These are phyloP conservation scores for Porphyrio hochstetteri DNA, from an alignment of 2,113 vertebrate species.

Conservation along the genomic window DNA sequence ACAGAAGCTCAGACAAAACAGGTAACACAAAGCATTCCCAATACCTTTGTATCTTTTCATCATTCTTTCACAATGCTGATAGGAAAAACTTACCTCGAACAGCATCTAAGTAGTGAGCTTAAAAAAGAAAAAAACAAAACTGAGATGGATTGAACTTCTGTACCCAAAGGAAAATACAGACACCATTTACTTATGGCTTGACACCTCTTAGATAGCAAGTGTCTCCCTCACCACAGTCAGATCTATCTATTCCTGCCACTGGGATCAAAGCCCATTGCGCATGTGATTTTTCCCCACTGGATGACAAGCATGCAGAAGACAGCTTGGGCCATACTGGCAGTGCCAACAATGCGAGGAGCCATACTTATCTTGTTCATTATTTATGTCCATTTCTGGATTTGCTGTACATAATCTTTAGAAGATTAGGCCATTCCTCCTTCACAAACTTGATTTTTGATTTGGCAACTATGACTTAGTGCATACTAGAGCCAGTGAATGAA, in stretches of 20 bases:
- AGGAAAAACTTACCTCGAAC: constrained; percentile 76
- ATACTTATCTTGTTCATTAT: background rate
- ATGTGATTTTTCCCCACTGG: background rate
- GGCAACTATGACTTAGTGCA: background rate
- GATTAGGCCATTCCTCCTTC: background rate
- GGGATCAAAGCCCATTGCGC: background rate
- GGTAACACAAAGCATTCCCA: background rate
- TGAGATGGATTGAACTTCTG: constrained; percentile 67
- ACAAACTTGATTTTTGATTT: background rate
- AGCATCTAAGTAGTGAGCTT: constrained; percentile 83
- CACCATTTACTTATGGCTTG: constrained; percentile 51
- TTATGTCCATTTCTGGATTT: background rate
- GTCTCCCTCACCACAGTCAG: background rate
- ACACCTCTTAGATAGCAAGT: constrained; percentile 19
- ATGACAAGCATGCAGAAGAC: background rate
- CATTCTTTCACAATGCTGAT: constrained; percentile 5
- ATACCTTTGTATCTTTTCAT: background rate
- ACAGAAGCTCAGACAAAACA: background rate
- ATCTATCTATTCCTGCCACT: background rate
- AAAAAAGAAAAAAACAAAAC: constrained; percentile 64
- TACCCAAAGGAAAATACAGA: constrained; percentile 51
- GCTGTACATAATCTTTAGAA: background rate
- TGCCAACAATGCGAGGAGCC: background rate
- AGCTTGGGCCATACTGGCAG: background rate
- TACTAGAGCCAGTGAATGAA: background rate